phyloP scores from a whole-genome alignment of 2,888 invertebrate species.

The Luperina testacea region DNA sequence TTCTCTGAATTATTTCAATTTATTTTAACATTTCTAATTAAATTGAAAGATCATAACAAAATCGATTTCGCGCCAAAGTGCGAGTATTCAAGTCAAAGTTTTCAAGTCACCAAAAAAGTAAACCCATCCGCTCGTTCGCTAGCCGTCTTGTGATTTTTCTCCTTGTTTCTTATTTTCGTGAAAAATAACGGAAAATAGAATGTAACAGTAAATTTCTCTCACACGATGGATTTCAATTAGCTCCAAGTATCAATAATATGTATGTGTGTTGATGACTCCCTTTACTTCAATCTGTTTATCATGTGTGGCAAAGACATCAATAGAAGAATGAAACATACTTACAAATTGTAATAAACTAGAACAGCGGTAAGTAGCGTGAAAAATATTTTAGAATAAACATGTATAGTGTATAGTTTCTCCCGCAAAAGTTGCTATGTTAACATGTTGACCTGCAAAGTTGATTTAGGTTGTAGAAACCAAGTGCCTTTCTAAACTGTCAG shows the following conservation, averaged over 20 bases:
- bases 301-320: conserved; percentile 87
- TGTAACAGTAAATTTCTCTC: conserved; percentile 78
- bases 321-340: conserved; percentile 88
- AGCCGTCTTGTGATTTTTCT: conserved; percentile 83
- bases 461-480: conserved; percentile 66
- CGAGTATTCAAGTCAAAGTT: conserved; percentile 46
- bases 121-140: conserved; percentile 73
- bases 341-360: conserved; percentile 81
- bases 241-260: conserved; percentile 56
- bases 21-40: neutral
- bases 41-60: neutral
- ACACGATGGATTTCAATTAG: conserved; percentile 67
- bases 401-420: conserved; percentile 65
- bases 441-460: conserved; percentile 68
- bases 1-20: neutral
- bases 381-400: conserved; percentile 68
- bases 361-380: conserved; percentile 82
- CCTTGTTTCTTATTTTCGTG: conserved; percentile 81
- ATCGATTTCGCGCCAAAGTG: conserved; percentile 39
- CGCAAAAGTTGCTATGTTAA: conserved; percentile 55
- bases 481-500: conserved; percentile 84
- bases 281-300: conserved; percentile 74
- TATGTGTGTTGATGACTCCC: conserved; percentile 61
- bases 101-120: conserved; percentile 63
- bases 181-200: conserved; percentile 86